phyloP scores from a whole-genome alignment of 1,140 invertebrate genomes.

The Eurosta solidaginis region DNA sequence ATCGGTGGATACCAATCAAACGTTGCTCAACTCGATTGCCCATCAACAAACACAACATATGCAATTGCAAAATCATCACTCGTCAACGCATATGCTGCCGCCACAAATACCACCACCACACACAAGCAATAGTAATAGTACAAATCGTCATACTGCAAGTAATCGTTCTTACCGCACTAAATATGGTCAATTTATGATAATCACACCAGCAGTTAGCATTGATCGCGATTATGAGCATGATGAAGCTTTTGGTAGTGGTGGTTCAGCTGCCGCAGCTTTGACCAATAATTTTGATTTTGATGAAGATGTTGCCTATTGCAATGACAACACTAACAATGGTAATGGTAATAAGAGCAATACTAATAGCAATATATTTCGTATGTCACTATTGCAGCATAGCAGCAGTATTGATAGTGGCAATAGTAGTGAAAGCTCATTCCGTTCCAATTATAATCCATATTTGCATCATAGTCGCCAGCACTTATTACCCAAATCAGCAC shows the following conservation, averaged over 20 bases:
- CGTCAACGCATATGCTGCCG: not conserved
- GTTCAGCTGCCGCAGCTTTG: not conserved
- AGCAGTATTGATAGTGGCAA: constrained; percentile 47
- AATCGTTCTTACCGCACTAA: constrained; percentile 43
- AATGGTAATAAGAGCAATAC: constrained; percentile 49
- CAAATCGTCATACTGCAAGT: constrained; percentile 6
- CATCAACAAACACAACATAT: constrained; percentile 39
- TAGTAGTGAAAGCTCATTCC: constrained; percentile 54
- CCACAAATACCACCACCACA: not conserved
- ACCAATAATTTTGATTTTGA: constrained; percentile 32
- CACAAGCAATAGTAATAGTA: not conserved
- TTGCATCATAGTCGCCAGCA: constrained; percentile 56
- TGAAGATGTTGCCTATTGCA: constrained; percentile 32
- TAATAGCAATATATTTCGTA: constrained; percentile 54
- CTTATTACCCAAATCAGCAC: constrained; percentile 45
- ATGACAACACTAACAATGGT: constrained; percentile 49
- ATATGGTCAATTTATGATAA: constrained; percentile 60
- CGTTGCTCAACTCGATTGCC: constrained; percentile 52
- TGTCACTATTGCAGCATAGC: constrained; percentile 32
- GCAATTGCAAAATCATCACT: constrained; percentile 13
- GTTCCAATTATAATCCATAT: constrained; percentile 56
- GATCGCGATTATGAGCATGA: constrained; percentile 55
- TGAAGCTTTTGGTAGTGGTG: constrained; percentile 5
- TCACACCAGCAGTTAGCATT: constrained; percentile 58
- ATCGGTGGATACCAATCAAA: constrained; percentile 57